Percentiles rank a stretch among this genome's conserved stretches.
Conservation (phyloP, 2,888 invertebrate genomes). For the Clistopyga incitator region DNA sequence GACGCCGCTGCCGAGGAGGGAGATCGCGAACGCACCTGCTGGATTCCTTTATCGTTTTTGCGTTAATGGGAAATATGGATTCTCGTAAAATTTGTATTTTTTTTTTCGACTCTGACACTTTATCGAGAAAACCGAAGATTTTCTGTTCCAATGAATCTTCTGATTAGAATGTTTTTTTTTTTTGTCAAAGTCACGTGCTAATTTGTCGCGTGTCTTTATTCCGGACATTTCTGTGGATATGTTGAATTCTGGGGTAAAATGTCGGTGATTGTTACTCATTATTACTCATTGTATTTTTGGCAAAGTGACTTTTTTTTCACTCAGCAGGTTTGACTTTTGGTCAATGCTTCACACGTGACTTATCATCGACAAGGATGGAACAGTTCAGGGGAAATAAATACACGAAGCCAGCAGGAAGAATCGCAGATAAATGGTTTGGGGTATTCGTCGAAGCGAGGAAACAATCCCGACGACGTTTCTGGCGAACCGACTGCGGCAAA, state of each 20-base stretch:
- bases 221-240: too few relatives aligned
- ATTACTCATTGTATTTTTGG: neutral
- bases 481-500: constrained; percentile 13
- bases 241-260: too few relatives aligned
- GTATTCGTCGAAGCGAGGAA: constrained; percentile 32
- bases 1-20: constrained; percentile 19
- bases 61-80: neutral
- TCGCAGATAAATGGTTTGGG: constrained; percentile 26
- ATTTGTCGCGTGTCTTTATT: too few relatives aligned
- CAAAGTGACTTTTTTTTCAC: constrained; percentile 3
- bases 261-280: neutral
- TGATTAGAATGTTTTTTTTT: too few relatives aligned
- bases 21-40: neutral
- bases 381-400: constrained; percentile 1
- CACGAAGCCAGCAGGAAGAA: constrained; percentile 8
- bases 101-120: too few relatives aligned
- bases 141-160: too few relatives aligned
- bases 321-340: neutral
- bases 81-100: neutral
- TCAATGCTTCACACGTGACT: constrained; percentile 12
- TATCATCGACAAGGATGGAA: neutral
- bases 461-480: constrained; percentile 40
- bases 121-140: too few relatives aligned
- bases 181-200: too few relatives aligned
- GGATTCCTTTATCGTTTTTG: constrained; percentile 2